Percentiles rank a stretch among this genome's conserved stretches.
These are phyloP conservation scores for Ammodytes marinus DNA, from an alignment of 2,113 vertebrate species.

Conservation along the genomic window DNA sequence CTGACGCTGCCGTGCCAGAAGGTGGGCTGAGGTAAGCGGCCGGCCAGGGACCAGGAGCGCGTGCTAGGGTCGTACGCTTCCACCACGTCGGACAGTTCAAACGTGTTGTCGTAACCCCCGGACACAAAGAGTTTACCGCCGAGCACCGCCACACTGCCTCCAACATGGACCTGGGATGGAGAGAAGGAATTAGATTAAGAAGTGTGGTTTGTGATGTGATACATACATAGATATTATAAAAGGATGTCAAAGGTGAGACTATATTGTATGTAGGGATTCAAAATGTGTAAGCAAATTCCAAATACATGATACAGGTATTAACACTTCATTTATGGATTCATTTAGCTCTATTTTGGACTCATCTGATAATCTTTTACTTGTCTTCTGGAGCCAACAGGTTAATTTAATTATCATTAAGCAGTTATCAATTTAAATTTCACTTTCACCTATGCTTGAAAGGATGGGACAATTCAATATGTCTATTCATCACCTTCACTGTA, in stretches of 20 bases:
- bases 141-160: constrained; percentile 92
- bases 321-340: neutral
- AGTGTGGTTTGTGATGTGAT: neutral
- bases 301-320: neutral
- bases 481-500: neutral
- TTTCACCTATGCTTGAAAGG: neutral
- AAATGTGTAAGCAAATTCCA: neutral
- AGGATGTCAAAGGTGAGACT: neutral
- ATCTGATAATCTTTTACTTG: neutral
- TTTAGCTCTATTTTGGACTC: neutral
- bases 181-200: neutral
- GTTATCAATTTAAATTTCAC: neutral
- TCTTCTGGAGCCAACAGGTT: neutral
- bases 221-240: neutral
- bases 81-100: constrained; percentile 94
- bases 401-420: neutral
- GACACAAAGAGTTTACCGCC: constrained; percentile 96
- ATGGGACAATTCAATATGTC: neutral
- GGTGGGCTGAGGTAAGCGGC: constrained; percentile 93
- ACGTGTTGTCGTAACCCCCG: constrained; percentile 95
- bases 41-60: constrained; percentile 86
- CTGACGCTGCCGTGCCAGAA: constrained; percentile 99
- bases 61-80: constrained; percentile 91
- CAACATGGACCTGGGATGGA: constrained; percentile 91
- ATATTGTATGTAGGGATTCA: neutral